phyloP scores from a whole-genome alignment of 2,797 vertebrate species.

The Bucorvus abyssinicus region DNA sequence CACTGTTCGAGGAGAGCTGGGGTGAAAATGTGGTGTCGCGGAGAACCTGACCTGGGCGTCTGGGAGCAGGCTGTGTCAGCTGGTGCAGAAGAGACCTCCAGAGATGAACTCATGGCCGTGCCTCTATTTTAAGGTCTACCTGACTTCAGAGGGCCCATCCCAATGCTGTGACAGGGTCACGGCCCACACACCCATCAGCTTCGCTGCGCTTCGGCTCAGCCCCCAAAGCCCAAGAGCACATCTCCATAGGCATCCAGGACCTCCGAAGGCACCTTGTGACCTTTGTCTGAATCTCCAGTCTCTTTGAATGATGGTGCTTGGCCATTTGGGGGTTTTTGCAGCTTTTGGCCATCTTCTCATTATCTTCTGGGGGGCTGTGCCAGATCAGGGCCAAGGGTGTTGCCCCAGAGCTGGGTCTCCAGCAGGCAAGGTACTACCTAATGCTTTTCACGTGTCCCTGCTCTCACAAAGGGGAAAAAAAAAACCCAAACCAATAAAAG shows the following conservation, averaged over 20 bases:
- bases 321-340: background rate
- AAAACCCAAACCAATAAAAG: background rate
- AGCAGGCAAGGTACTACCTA: background rate
- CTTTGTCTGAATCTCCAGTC: accelerated
- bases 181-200: background rate
- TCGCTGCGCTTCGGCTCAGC: no score
- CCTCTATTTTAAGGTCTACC: background rate
- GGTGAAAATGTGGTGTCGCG: accelerated
- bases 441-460: conserved; percentile 13
- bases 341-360: accelerated
- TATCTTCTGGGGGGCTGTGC: background rate
- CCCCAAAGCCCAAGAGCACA: accelerated
- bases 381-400: accelerated
- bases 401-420: background rate
- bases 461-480: background rate
- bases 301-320: background rate
- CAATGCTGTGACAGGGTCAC: accelerated
- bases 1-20: background rate
- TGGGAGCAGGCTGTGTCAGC: accelerated
- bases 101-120: background rate
- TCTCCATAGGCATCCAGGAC: accelerated
- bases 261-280: background rate
- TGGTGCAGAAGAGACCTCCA: background rate
- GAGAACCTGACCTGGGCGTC: no score
- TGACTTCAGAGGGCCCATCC: no score